These are phyloP conservation scores for Piliocolobus tephrosceles DNA, from an alignment of 2,113 vertebrate genomes.

Conservation along the genomic window DNA sequence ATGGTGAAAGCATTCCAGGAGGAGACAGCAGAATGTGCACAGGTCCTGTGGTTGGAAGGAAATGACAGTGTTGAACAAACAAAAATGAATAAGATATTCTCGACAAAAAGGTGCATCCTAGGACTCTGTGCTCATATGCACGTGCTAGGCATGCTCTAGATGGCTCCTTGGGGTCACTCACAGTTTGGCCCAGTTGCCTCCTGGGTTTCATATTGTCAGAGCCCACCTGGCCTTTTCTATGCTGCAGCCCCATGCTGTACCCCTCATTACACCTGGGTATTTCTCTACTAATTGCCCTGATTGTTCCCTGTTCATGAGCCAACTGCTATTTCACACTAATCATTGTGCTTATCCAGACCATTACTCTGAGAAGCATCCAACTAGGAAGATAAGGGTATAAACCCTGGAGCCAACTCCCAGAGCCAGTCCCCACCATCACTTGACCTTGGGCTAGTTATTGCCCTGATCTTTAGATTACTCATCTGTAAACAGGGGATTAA, in stretches of 20 bases:
- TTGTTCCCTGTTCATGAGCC: background rate
- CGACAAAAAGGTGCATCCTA: background rate
- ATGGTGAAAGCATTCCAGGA: background rate
- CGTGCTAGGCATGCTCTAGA: background rate
- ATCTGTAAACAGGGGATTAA: background rate
- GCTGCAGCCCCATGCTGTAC: accelerated
- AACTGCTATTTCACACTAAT: background rate
- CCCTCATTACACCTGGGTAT: accelerated
- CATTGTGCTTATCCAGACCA: background rate
- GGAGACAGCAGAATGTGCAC: background rate
- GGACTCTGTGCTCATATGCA: background rate
- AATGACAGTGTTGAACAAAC: background rate
- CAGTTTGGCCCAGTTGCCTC: background rate
- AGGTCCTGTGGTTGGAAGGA: background rate
- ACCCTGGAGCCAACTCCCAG: background rate
- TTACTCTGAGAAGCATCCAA: background rate
- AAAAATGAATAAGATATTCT: background rate
- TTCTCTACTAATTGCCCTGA: background rate
- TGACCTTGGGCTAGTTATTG: background rate
- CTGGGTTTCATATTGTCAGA: background rate
- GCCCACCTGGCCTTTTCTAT: background rate
- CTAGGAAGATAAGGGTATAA: background rate
- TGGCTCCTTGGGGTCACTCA: background rate
- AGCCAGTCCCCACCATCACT: background rate
- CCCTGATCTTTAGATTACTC: background rate